A percentile compares a stretch with the other conserved stretches of the same genome.
Evolutionary conservation across 2,113 vertebrate genomes (phyloP).

Genomic region (Pipa parva): DNA sequence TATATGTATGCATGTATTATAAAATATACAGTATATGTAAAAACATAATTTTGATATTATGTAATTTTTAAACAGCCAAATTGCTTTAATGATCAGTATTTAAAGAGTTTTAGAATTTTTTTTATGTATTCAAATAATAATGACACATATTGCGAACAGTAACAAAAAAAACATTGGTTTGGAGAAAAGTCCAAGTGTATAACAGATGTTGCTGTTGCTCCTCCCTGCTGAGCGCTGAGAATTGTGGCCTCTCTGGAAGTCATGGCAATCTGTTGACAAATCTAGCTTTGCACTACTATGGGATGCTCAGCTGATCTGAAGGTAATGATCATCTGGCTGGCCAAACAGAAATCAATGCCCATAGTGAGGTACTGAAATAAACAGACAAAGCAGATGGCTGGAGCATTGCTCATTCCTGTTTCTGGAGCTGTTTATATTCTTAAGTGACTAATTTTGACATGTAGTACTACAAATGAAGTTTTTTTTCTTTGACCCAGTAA

Average conservation of each 20-base stretch:
- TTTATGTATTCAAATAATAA: too few species aligned
- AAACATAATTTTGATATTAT: too few species aligned
- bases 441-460: constrained; percentile 68
- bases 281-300: constrained; percentile 49
- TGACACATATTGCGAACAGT: constrained; percentile 27
- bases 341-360: constrained; percentile 56
- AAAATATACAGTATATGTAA: too few species aligned
- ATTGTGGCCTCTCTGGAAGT: constrained; percentile 56
- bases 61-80: too few species aligned
- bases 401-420: constrained; percentile 55
- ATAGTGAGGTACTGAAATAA: constrained; percentile 49
- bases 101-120: too few species aligned
- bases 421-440: constrained; percentile 60
- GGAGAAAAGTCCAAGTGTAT: constrained; percentile 61
- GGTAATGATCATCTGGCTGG: constrained; percentile 60
- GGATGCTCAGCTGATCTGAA: constrained; percentile 58
- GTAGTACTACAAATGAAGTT: constrained; percentile 55
- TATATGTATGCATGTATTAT: too few species aligned
- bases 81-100: too few species aligned
- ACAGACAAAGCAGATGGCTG: constrained; percentile 64
- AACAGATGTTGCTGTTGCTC: constrained; percentile 77
- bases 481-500: constrained; percentile 54
- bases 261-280: constrained; percentile 66
- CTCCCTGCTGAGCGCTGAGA: constrained; percentile 60
- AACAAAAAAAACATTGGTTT: constrained; percentile 47